phyloP scores from a whole-genome alignment of 2,113 vertebrate genomes.

The Speoplatyrhinus poulsoni region DNA sequence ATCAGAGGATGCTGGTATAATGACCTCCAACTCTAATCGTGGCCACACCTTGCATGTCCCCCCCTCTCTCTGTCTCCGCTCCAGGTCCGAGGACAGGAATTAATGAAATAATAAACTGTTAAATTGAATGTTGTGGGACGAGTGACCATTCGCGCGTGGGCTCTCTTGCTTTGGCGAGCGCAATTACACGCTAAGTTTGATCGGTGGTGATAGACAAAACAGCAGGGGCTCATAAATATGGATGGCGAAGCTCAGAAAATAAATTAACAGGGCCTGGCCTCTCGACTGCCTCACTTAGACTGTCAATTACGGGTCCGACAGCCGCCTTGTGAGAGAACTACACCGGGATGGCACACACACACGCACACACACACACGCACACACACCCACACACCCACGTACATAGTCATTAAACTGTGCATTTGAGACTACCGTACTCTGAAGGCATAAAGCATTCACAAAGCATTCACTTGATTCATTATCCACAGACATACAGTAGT shows the following conservation, averaged over 20 bases:
- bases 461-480: slow-evolving; percentile 87
- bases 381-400: slow-evolving; percentile 64
- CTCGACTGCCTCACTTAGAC: slow-evolving; percentile 91
- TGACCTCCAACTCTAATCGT: slow-evolving; percentile 60
- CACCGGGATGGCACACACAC: slow-evolving; percentile 79
- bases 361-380: slow-evolving; percentile 37
- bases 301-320: slow-evolving; percentile 91
- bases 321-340: slow-evolving; percentile 81
- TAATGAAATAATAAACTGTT: slow-evolving; percentile 74
- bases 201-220: slow-evolving; percentile 95
- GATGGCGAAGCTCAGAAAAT: slow-evolving; percentile 90
- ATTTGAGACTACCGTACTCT: slow-evolving; percentile 79
- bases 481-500: slow-evolving; percentile 76
- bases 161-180: slow-evolving; percentile 69
- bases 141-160: slow-evolving; percentile 72
- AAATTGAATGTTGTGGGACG: slow-evolving; percentile 58
- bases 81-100: slow-evolving; percentile 47
- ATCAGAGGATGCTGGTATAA: slow-evolving; percentile 66
- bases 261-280: slow-evolving; percentile 93
- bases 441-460: slow-evolving; percentile 75
- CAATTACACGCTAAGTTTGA: slow-evolving; percentile 81
- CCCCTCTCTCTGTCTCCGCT: slow-evolving; percentile 22
- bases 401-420: slow-evolving; percentile 78
- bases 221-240: slow-evolving; percentile 98
- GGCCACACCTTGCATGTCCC: slow-evolving; percentile 22